Conservation (phyloP, 2,888 invertebrate genomes). For the Steromphala cineraria region DNA sequence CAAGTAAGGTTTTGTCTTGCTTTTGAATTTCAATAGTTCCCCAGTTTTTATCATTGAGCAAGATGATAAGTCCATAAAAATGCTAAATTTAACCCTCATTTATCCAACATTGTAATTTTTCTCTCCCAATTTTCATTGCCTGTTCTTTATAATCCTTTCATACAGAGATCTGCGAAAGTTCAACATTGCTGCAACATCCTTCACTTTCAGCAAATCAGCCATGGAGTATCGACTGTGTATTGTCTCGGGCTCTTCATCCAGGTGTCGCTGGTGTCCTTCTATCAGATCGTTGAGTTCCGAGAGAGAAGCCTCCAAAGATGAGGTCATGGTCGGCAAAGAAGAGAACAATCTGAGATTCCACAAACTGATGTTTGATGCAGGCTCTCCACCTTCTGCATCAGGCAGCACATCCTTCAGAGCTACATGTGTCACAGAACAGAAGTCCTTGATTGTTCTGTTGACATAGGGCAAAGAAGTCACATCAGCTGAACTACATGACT, state of each 20-base stretch:
- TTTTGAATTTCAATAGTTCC: no score
- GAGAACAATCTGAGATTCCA: conserved; percentile 70
- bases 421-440: neutral
- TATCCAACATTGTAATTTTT: neutral
- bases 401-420: neutral
- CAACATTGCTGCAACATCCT: conserved; percentile 63
- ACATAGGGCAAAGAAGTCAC: conserved; percentile 51
- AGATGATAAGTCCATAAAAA: no score
- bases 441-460: conserved; percentile 21
- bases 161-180: conserved; percentile 54
- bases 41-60: no score
- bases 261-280: neutral
- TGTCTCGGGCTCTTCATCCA: neutral
- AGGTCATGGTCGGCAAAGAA: conserved; percentile 51
- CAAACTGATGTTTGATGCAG: conserved; percentile 40
- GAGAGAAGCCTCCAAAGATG: conserved; percentile 57
- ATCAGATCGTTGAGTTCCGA: neutral
- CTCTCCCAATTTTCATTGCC: neutral
- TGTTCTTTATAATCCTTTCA: conserved; percentile 34
- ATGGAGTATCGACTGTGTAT: conserved; percentile 48
- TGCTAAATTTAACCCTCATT: neutral
- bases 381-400: neutral
- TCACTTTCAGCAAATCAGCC: conserved; percentile 54
- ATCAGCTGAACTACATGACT: conserved; percentile 38
- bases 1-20: no score